phyloP scores from a whole-genome alignment of 2,888 invertebrate species.

The Steromphala cineraria region DNA sequence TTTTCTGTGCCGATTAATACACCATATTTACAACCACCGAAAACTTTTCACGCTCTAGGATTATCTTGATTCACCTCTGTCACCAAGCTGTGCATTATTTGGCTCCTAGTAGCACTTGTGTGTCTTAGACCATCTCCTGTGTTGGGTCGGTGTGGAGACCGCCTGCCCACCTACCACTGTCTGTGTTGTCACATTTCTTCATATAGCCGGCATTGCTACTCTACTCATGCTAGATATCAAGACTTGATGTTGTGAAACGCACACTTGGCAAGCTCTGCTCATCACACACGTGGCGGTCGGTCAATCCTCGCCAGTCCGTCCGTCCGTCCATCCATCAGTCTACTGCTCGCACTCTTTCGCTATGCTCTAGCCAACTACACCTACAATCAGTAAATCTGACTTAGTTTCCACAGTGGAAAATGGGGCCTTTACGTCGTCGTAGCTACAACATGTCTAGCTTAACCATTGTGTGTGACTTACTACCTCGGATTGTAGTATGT shows the following conservation, averaged over 20 bases:
- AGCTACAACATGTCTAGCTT: background rate
- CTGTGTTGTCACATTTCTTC: background rate
- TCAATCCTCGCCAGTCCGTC: background rate
- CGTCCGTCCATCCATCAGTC: background rate
- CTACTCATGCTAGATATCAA: background rate
- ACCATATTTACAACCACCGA: background rate
- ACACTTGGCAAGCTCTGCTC: no score
- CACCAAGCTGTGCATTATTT: conserved; percentile 1
- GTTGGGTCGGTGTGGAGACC: background rate
- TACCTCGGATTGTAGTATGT: background rate
- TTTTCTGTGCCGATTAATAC: background rate
- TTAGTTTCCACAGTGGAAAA: background rate
- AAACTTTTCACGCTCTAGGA: background rate
- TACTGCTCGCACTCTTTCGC: background rate
- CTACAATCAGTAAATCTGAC: background rate
- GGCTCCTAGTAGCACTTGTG: background rate
- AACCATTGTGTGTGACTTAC: background rate
- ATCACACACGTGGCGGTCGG: background rate
- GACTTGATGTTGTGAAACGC: background rate
- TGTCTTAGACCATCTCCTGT: background rate
- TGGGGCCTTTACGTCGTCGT: background rate
- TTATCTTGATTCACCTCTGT: background rate
- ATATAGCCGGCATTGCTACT: background rate
- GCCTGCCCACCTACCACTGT: background rate
- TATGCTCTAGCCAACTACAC: background rate